A percentile compares a stretch with the other conserved stretches of the same genome.
Conservation (phyloP, 1,140 invertebrate species). For the Eulimnadia texana region DNA sequence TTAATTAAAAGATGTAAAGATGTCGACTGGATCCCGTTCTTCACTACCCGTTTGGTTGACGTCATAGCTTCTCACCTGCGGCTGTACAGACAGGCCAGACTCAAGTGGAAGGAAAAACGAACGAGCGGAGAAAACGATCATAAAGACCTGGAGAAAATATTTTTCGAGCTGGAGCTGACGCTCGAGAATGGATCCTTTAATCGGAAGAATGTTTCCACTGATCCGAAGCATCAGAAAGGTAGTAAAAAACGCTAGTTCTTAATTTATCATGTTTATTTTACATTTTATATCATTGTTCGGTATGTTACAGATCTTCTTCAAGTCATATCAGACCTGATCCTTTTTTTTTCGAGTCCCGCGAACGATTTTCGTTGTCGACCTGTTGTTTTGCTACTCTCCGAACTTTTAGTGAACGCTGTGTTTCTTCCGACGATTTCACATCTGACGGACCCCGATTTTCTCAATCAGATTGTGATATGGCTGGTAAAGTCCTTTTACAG, state of each 20-base stretch:
- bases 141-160: conserved; percentile 50
- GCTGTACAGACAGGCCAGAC: conserved; percentile 56
- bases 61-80: conserved; percentile 77
- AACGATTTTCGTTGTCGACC: conserved; percentile 73
- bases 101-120: conserved; percentile 37
- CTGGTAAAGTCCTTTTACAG: conserved; percentile 44
- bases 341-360: conserved; percentile 69
- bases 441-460: conserved; percentile 83
- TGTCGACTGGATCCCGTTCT: conserved; percentile 74
- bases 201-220: conserved; percentile 35
- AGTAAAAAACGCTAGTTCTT: conserved; percentile 16
- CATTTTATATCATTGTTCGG: too few relatives aligned
- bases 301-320: conserved; percentile 61
- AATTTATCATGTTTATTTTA: conserved; percentile 6
- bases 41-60: conserved; percentile 73
- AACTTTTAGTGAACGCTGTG: conserved; percentile 64
- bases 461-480: conserved; percentile 83
- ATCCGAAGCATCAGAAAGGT: conserved; percentile 35
- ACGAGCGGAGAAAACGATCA: conserved; percentile 26
- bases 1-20: conserved; percentile 52
- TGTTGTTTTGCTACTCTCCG: conserved; percentile 57
- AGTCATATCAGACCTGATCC: conserved; percentile 65
- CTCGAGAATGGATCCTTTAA: conserved; percentile 59
- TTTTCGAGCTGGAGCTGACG: conserved; percentile 74
- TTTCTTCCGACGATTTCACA: conserved; percentile 63